These are phyloP conservation scores for Masnerella sp. DNA, from an alignment of 2,888 invertebrate genomes.

Conservation along the genomic window DNA sequence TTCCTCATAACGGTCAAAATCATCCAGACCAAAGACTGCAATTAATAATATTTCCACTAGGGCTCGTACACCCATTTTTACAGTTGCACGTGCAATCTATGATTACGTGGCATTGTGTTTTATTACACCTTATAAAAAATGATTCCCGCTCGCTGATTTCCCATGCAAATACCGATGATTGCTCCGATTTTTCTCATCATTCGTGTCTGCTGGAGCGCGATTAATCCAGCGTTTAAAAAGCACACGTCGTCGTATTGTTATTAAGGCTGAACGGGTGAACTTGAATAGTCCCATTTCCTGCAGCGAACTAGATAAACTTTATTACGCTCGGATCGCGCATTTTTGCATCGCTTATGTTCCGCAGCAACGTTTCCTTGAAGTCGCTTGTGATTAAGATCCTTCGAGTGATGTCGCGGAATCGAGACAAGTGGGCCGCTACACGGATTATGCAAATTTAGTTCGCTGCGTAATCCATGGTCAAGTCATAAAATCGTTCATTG, in stretches of 20 bases:
- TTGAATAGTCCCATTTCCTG: slow-evolving; percentile 26
- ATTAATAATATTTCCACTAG: slow-evolving; percentile 4
- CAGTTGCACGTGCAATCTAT: background rate
- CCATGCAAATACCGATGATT: slow-evolving; percentile 27
- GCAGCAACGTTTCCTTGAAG: slow-evolving; percentile 40
- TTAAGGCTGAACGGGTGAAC: background rate
- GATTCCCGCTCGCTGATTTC: slow-evolving; percentile 10
- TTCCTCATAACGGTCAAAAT: no score
- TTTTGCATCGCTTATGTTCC: slow-evolving; percentile 32
- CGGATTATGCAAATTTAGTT: slow-evolving; percentile 38
- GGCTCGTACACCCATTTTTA: background rate
- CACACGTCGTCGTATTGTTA: slow-evolving; percentile 12
- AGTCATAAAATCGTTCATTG: slow-evolving; percentile 9
- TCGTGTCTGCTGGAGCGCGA: slow-evolving; percentile 7
- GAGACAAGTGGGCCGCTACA: slow-evolving; percentile 40
- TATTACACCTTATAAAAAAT: slow-evolving; percentile 14
- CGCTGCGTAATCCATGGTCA: slow-evolving; percentile 16
- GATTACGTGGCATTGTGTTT: slow-evolving; percentile 11
- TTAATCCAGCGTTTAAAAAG: slow-evolving; percentile 23
- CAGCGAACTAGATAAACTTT: slow-evolving; percentile 43
- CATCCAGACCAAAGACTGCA: no score
- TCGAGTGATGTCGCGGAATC: slow-evolving; percentile 23
- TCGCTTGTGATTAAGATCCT: slow-evolving; percentile 31
- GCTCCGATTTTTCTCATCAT: slow-evolving; percentile 20
- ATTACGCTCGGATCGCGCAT: slow-evolving; percentile 9